Conservation (phyloP, 2,113 vertebrate genomes). For the Oryzias curvinotus region DNA sequence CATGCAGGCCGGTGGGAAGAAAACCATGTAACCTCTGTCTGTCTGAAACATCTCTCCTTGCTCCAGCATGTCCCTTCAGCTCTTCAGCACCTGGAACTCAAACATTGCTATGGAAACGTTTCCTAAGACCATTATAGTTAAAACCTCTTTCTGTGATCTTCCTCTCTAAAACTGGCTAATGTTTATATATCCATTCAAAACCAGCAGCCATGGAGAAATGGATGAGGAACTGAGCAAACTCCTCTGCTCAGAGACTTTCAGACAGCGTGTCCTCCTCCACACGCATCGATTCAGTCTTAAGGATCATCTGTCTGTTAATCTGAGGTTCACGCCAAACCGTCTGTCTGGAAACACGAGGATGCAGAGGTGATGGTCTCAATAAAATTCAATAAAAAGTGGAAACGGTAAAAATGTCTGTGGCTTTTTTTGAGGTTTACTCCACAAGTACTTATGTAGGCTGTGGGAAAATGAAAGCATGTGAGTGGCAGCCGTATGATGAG, state of each 20-base stretch:
- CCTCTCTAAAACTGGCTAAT: constrained; percentile 47
- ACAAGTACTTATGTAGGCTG: too few relatives aligned
- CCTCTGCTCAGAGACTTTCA: constrained; percentile 43
- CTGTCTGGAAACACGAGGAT: constrained; percentile 42
- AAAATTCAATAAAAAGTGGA: not conserved
- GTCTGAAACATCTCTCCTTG: too few relatives aligned
- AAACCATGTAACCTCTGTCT: too few relatives aligned
- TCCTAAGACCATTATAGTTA: not conserved
- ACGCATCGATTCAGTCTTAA: constrained; percentile 16
- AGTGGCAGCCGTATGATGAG: not conserved
- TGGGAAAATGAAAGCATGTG: not conserved
- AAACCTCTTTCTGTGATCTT: constrained; percentile 46
- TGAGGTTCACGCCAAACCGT: constrained; percentile 32
- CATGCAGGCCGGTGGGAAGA: too few relatives aligned
- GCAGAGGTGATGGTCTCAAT: constrained; percentile 41
- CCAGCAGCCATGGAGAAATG: constrained; percentile 39
- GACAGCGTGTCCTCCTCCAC: constrained; percentile 3
- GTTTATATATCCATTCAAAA: constrained; percentile 59
- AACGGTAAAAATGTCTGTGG: not conserved
- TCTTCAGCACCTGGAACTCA: constrained; percentile 29
- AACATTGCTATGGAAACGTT: not conserved
- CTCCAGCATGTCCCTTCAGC: constrained; percentile 10
- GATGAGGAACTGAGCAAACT: constrained; percentile 43
- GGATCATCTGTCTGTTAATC: constrained; percentile 29
- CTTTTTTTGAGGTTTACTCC: not conserved